Base-by-base conservation (phyloP, 2,113 vertebrate genomes). In the Xenopus borealis region DNA sequence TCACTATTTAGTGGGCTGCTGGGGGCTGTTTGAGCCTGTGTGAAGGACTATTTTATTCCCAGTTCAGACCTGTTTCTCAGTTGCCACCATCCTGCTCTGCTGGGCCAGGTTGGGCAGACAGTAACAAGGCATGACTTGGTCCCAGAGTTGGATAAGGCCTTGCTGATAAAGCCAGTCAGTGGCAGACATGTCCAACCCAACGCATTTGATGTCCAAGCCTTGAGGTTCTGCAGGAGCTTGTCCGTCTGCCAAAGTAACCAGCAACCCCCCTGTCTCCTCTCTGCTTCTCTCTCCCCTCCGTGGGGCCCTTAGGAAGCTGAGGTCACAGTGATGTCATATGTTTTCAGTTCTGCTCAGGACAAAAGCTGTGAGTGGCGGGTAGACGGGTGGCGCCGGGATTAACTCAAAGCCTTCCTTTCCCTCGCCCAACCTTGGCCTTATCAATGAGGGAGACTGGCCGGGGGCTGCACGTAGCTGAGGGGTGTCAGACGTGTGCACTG, bases 191-290 rank as follows among this genome's bases (percentile, higher is more conserved):
- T 72, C 74, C 66, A 69, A 61, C 3, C 80, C 79, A 79, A 80
- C 80, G 79, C 77, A 79, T 85, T 85, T 85, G 83, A 88, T 84
- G 83, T 85, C 80, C 63, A 14, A n/a, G 18, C 11, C 0, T 64
- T 84, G 87, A 89, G 53, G 72, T 10, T 88, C 66, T 67, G 79
- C 86, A 88, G 86, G 75, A 12, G 79, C 78, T 74, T 86, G 82
- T 79, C 69, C 17, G 14, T 17, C 44, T 85, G 87, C 87, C 87
- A 87, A 88, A 88, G 78, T 83, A 86, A 89, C 68, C 68, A 81
- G 57, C 68, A 78, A 69, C 53, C 73, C 78, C 79, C 72, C 20
- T 20, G 58, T 27, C 65, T 75, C 72, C 53, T 69, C 53, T 69
- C 23, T 27, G 23, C 23, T 2, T 27, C 62, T 72, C 81, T 75